Percentiles rank a stretch among this genome's conserved stretches.
phyloP scores from a whole-genome alignment of 2,113 vertebrate species.

The Plecotus auritus region DNA sequence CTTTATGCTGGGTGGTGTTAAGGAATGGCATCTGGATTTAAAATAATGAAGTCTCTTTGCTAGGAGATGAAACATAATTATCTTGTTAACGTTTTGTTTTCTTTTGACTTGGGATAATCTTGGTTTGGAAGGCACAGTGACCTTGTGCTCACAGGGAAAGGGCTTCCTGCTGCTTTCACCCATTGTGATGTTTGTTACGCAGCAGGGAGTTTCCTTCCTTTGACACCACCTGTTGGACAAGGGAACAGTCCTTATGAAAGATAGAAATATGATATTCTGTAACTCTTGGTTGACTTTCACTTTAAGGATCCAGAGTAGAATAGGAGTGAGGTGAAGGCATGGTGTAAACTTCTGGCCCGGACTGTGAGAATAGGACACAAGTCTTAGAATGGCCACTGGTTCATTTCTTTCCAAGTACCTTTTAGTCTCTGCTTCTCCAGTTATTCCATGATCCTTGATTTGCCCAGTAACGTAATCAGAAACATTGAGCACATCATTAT shows the following conservation, averaged over 20 bases:
- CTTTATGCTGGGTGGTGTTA: not conserved
- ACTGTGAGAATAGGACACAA: not conserved
- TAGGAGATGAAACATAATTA: not conserved
- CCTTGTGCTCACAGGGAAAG: not conserved
- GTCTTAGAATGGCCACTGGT: not conserved
- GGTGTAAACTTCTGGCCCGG: not conserved
- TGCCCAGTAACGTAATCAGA: slow-evolving; percentile 47
- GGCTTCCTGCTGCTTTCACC: not conserved
- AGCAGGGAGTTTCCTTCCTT: not conserved
- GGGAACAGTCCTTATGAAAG: not conserved
- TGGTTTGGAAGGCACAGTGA: not conserved
- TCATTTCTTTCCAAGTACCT: not conserved
- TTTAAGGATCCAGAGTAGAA: not conserved
- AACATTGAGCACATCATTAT: slow-evolving; percentile 59
- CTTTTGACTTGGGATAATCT: not conserved
- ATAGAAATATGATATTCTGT: not conserved
- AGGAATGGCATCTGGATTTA: not conserved
- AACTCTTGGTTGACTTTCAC: not conserved
- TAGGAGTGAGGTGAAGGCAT: not conserved
- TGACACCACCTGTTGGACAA: not conserved
- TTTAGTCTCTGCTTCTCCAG: not conserved
- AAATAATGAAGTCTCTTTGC: not conserved
- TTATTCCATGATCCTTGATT: slow-evolving; percentile 24
- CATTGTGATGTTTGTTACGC: not conserved
- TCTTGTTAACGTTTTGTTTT: not conserved